phyloP scores from a whole-genome alignment of 2,113 vertebrate genomes.

The Beaufortia kweichowensis region DNA sequence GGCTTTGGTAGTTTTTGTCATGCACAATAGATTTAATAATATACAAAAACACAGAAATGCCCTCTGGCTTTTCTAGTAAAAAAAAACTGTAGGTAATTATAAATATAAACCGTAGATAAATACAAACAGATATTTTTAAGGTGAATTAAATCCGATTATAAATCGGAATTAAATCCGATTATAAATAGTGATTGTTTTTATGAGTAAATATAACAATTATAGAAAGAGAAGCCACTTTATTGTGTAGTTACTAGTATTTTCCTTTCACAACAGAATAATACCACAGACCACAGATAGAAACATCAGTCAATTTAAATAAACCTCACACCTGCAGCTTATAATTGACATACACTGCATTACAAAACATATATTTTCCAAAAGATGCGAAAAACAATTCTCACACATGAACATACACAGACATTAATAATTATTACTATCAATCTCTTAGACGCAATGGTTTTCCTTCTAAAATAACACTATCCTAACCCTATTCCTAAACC shows the following conservation, averaged over 20 bases:
- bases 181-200: neutral
- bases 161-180: neutral
- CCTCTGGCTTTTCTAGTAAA: neutral
- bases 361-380: too few relatives aligned
- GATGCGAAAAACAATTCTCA: too few relatives aligned
- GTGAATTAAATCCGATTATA: neutral
- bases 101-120: too few relatives aligned
- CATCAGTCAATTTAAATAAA: neutral
- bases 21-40: too few relatives aligned
- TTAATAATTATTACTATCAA: too few relatives aligned
- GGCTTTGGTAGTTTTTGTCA: too few relatives aligned
- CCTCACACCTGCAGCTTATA: neutral
- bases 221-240: neutral
- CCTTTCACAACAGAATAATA: slow-evolving; percentile 12
- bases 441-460: too few relatives aligned
- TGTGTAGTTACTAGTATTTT: slow-evolving; percentile 15
- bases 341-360: neutral
- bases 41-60: too few relatives aligned
- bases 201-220: slow-evolving; percentile 1
- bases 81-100: neutral
- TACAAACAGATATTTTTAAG: neutral
- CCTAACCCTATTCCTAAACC: too few relatives aligned
- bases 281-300: neutral
- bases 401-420: too few relatives aligned
- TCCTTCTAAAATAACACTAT: too few relatives aligned